Evolutionary conservation across 2,797 vertebrate species (phyloP).

Genomic region (Eidolon dupreanum): DNA sequence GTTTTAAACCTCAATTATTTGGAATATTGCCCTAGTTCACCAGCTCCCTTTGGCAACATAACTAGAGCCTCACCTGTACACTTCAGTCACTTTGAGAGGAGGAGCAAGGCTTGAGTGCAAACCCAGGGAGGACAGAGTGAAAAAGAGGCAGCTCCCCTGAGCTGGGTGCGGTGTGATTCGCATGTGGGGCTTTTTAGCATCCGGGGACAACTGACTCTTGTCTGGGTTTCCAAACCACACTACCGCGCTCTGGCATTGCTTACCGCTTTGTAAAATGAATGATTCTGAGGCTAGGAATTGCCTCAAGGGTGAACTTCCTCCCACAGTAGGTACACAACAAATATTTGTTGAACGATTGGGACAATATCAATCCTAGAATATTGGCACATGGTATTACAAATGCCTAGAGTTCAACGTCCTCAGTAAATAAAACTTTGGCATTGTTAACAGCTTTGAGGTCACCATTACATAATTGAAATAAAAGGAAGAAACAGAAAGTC

Average conservation of each 20-base stretch:
- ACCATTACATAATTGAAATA: neutral
- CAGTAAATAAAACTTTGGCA: neutral
- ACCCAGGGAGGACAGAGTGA: neutral
- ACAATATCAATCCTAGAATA: neutral
- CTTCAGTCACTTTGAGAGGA: no score
- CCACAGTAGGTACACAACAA: neutral
- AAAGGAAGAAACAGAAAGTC: neutral
- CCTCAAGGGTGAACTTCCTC: neutral
- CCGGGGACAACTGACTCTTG: fast-evolving
- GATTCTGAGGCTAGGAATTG: neutral
- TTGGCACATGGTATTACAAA: neutral
- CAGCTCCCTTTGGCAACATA: neutral
- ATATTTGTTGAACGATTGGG: neutral
- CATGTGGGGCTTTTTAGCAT: fast-evolving
- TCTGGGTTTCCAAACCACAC: neutral
- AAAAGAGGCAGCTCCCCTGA: neutral
- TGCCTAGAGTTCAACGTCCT: neutral
- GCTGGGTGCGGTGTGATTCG: neutral
- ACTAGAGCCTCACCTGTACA: neutral
- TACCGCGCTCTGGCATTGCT: neutral
- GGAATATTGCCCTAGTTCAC: neutral
- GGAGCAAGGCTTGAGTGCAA: neutral
- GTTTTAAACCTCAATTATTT: neutral
- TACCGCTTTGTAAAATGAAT: no score
- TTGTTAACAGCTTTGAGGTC: neutral